Evolutionary conservation across 2,113 vertebrate species (phyloP), one percentile per base, ranked within the genome.

Genomic region (Mustela nigripes): DNA sequence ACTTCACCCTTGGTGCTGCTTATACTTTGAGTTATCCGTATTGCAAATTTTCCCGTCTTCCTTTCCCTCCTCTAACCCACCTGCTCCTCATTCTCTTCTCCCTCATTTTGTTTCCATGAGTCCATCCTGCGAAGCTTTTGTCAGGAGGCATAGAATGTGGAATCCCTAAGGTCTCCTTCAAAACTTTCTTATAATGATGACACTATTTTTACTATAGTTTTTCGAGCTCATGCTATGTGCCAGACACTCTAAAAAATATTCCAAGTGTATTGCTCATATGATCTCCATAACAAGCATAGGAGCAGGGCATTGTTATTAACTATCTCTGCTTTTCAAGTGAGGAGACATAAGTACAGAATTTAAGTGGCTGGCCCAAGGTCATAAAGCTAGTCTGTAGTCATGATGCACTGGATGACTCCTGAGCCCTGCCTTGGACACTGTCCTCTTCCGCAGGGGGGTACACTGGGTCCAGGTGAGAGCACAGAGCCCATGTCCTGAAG

Each of bases 101-200:
- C 93, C 78, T 96, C 19, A 53, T 86, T 96, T 94, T 74, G n/a
- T 96, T 85, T 92, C 56, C 42, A 83, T 86, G 96, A 92, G 86
- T 79, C 58, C 85, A 94, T 69, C 79, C 74, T 92, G 74, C 39
- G 89, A 90, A 94, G 73, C 26, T 92, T 83, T 89, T 71, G 21
- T 94, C 33, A 86, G 63, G 50, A 95, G 89, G 45, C 42, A 93
- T 48, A 60, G 56, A 97, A 79, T 89, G n/a, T 89, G 58, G 56
- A 93, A 86, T 89, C 21, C 26, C 79, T 56, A 42, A 79, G 14
- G 26, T 78, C 87, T 90, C 19, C 89, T 96, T 97, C 58, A 89
- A 86, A 89, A 5, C 78, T 36, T 78, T 83, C 92, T 89, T 56
- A 58, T 78, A 63, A 89, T 86, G 31, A 78, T 56, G 31, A 74